phyloP scores from a whole-genome alignment of 2,113 vertebrate species.

The Dasyurus viverrinus region DNA sequence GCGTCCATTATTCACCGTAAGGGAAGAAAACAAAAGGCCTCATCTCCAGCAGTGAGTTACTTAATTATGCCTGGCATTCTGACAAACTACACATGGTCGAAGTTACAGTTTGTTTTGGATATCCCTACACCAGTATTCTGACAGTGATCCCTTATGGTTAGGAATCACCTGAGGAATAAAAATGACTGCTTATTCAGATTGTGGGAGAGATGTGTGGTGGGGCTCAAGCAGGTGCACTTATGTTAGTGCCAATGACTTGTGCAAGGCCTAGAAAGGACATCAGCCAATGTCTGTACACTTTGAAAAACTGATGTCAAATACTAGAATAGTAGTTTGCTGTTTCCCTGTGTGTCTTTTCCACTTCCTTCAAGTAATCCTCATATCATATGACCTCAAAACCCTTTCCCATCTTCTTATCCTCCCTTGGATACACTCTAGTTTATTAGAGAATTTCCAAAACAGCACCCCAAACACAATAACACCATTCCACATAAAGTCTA shows the following conservation, averaged over 20 bases:
- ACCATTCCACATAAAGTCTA: no score
- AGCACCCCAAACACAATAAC: no score
- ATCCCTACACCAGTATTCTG: background rate
- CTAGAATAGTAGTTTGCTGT: no score
- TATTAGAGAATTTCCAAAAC: no score
- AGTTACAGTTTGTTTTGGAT: background rate
- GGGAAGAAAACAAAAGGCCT: background rate
- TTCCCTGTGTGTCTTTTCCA: no score
- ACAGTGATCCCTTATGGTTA: background rate
- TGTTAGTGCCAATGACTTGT: background rate
- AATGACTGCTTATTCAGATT: background rate
- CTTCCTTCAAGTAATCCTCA: no score
- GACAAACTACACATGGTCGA: background rate
- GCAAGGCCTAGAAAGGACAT: background rate
- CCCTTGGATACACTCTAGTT: no score
- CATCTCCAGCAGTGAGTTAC: background rate
- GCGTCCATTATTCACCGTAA: background rate
- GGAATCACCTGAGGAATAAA: no score
- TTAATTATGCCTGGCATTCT: background rate
- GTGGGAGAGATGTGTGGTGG: background rate
- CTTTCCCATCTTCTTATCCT: no score
- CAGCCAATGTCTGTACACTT: no score
- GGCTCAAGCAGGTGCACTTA: background rate
- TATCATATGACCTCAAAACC: no score
- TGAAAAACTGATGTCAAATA: no score